These are phyloP conservation scores for Enteromius paludinosus DNA, from an alignment of 2,797 vertebrate species.

Conservation along the genomic window DNA sequence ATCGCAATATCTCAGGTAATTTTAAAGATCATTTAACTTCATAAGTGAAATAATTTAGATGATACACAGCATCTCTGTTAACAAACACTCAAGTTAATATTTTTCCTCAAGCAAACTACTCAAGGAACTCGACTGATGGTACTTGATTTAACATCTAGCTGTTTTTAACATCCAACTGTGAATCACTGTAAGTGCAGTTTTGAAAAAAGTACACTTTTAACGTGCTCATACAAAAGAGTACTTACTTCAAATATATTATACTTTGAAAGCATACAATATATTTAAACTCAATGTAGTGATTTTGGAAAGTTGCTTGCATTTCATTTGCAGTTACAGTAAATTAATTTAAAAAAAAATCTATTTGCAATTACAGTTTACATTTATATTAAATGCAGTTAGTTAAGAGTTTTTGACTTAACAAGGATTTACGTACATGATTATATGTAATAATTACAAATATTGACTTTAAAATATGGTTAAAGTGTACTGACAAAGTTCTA, in stretches of 20 bases:
- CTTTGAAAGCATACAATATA: not conserved
- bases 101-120: not conserved
- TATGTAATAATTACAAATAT: not conserved
- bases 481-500: not conserved
- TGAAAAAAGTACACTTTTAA: not conserved
- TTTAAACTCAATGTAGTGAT: not conserved
- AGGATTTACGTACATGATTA: not conserved
- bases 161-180: not conserved
- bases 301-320: not conserved
- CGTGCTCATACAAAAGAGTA: not conserved
- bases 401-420: not conserved
- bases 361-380: too few species aligned
- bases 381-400: too few species aligned
- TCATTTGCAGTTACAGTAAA: not conserved
- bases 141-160: not conserved
- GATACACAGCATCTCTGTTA: not conserved
- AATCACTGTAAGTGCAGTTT: not conserved
- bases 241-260: not conserved
- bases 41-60: not conserved
- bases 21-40: not conserved
- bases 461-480: not conserved
- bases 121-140: not conserved
- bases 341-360: too few species aligned
- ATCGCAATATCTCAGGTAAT: not conserved
- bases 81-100: not conserved